Evolutionary conservation across 2,797 vertebrate genomes (phyloP).

Genomic region (Staurois parvus): DNA sequence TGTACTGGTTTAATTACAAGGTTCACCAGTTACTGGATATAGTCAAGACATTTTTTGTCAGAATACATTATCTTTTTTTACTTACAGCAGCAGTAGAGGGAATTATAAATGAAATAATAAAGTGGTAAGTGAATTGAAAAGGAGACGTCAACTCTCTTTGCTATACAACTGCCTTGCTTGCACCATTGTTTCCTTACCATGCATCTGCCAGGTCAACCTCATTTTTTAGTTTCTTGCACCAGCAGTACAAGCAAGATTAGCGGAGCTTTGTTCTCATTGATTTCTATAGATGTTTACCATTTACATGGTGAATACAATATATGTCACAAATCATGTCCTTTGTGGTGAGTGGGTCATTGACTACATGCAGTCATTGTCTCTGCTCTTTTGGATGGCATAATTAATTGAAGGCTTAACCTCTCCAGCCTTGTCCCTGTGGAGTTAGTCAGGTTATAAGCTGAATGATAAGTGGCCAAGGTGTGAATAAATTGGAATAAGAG

Average conservation of each 20-base stretch:
- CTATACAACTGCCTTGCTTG: background rate
- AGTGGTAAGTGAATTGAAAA: background rate
- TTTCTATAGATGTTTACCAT: background rate
- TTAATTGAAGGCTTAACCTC: background rate
- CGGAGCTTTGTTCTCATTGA: background rate
- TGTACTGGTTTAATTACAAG: background rate
- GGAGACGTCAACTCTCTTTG: background rate
- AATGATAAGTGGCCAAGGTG: background rate
- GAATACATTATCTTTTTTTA: background rate
- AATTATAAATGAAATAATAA: background rate
- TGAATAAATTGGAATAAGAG: background rate
- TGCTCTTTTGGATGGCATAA: background rate
- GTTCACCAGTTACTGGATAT: background rate
- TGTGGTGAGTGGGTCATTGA: background rate
- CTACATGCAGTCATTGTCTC: background rate
- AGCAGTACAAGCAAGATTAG: background rate
- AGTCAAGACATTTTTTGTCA: background rate
- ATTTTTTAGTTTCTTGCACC: background rate
- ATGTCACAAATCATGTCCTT: background rate
- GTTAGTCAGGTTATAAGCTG: background rate
- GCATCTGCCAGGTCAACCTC: background rate
- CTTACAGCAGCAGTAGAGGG: background rate
- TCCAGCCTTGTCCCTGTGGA: slow-evolving; percentile 8
- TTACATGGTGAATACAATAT: background rate
- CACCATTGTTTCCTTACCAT: background rate